phyloP scores from a whole-genome alignment of 1,140 invertebrate genomes.

The Phocides pigmalion region DNA sequence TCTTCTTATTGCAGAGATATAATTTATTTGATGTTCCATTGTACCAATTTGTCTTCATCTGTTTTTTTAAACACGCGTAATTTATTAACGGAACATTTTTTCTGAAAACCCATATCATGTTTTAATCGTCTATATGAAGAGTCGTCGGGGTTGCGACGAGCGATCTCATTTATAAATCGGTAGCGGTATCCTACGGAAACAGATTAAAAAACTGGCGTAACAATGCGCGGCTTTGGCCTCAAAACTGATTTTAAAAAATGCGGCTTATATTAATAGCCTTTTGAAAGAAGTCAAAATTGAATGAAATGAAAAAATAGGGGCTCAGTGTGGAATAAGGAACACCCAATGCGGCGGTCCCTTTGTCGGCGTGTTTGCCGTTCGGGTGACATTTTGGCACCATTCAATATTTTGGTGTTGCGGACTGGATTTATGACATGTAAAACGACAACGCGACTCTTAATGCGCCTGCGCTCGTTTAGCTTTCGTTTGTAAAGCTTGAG shows the following conservation, averaged over 20 bases:
- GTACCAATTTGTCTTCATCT: constrained; percentile 74
- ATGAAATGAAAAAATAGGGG: constrained; percentile 80
- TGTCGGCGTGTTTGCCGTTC: constrained; percentile 76
- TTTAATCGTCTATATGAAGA: constrained; percentile 74
- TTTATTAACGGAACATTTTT: constrained; percentile 72
- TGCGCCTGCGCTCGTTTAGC: constrained; percentile 47
- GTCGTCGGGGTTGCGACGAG: constrained; percentile 53
- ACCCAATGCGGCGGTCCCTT: constrained; percentile 78
- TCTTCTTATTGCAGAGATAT: constrained; percentile 48
- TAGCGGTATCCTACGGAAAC: constrained; percentile 81
- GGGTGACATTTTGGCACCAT: constrained; percentile 83
- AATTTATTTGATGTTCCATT: constrained; percentile 62
- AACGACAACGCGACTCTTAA: constrained; percentile 65
- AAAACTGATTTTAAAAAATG: constrained; percentile 79
- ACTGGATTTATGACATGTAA: constrained; percentile 79
- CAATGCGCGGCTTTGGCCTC: constrained; percentile 71
- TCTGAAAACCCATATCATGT: constrained; percentile 70
- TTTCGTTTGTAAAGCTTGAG: constrained; percentile 36
- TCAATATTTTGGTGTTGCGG: constrained; percentile 81
- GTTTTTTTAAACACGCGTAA: constrained; percentile 71
- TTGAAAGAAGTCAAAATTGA: constrained; percentile 83
- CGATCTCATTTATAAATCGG: constrained; percentile 78
- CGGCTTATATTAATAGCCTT: constrained; percentile 82
- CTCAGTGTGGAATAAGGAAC: constrained; percentile 71
- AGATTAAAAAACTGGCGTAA: constrained; percentile 76